Evolutionary conservation across 2,888 invertebrate species (phyloP).

Genomic region (Diabrotica balteata): DNA sequence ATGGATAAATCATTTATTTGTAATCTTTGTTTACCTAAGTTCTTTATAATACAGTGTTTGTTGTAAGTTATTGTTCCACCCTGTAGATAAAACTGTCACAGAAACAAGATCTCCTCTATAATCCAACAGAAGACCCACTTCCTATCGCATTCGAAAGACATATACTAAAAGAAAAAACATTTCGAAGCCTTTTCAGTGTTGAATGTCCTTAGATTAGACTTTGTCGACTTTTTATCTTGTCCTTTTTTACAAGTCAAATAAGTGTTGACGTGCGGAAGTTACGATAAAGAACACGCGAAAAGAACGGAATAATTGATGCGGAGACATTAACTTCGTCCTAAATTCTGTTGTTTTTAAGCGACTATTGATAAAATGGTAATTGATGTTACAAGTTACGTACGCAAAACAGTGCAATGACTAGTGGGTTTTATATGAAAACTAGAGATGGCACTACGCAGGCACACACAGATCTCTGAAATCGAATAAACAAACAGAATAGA

Average conservation of each 20-base stretch:
- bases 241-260: background rate
- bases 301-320: too few species aligned
- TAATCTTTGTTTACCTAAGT: too few species aligned
- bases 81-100: background rate
- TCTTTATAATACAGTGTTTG: background rate
- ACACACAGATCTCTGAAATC: too few species aligned
- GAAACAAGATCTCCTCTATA: background rate
- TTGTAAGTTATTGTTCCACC: background rate
- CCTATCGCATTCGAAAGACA: constrained; percentile 5
- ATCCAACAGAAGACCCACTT: constrained; percentile 6
- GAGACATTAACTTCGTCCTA: too few species aligned
- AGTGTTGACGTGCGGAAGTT: background rate
- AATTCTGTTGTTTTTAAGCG: too few species aligned
- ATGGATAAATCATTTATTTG: too few species aligned
- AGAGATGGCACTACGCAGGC: too few species aligned
- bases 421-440: too few species aligned
- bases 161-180: background rate
- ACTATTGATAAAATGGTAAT: too few species aligned
- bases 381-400: too few species aligned
- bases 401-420: too few species aligned
- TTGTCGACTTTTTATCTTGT: constrained; percentile 1
- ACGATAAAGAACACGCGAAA: background rate
- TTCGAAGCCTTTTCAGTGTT: constrained; percentile 4
- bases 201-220: constrained; percentile 9
- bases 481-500: too few species aligned